phyloP scores from a whole-genome alignment of 2,113 vertebrate genomes.

The Pomatostomus ruficeps region DNA sequence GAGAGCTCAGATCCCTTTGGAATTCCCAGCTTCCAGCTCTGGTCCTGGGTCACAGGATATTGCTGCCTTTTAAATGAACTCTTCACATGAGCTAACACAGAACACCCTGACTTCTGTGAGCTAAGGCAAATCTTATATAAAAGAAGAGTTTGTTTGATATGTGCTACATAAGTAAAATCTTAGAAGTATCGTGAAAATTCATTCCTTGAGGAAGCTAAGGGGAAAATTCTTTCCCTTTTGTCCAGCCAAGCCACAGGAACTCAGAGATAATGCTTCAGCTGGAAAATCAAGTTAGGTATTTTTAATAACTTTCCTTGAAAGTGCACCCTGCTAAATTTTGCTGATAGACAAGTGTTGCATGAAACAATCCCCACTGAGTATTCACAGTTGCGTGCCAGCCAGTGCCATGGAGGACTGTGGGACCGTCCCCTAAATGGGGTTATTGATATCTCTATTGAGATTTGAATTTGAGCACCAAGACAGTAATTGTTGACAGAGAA shows the following conservation, averaged over 20 bases:
- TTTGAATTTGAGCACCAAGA: neutral
- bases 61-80: slow-evolving; percentile 12
- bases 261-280: slow-evolving; percentile 1
- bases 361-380: neutral
- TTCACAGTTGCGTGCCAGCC: neutral
- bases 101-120: neutral
- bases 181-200: neutral
- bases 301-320: slow-evolving; percentile 14
- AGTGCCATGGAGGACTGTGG: neutral
- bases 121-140: neutral
- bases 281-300: neutral
- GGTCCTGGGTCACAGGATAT: neutral
- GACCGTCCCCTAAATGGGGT: neutral
- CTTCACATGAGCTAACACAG: neutral
- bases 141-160: neutral
- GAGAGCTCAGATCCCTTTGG: neutral
- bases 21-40: neutral
- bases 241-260: slow-evolving; percentile 21
- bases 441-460: neutral
- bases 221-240: neutral
- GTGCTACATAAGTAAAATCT: neutral
- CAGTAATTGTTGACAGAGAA: neutral
- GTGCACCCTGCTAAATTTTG: neutral
- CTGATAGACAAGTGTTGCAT: neutral
- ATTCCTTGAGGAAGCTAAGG: slow-evolving; percentile 6